Conservation (phyloP, 2,113 vertebrate species). For the Cathartes aura region DNA sequence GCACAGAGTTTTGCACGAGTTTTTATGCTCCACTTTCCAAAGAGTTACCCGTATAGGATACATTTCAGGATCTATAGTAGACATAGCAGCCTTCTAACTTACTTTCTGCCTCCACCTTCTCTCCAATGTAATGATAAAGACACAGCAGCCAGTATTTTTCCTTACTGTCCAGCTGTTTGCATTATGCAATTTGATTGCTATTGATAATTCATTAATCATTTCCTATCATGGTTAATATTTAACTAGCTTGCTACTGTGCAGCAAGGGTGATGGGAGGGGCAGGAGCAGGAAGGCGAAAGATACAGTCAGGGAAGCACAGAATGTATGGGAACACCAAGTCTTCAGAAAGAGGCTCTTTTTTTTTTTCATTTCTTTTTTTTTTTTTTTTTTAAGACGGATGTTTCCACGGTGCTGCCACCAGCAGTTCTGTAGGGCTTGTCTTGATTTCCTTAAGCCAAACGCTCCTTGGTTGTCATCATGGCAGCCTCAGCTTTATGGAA, state of each 20-base stretch:
- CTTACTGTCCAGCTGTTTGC: background rate
- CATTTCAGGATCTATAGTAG: background rate
- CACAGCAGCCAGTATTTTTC: slow-evolving; percentile 34
- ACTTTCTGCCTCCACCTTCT: background rate
- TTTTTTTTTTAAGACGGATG: background rate
- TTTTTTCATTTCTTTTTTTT: background rate
- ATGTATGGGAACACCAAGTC: background rate
- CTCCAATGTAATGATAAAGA: background rate
- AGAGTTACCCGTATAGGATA: background rate
- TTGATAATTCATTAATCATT: slow-evolving; percentile 67
- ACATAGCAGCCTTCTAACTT: background rate
- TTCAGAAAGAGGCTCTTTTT: background rate
- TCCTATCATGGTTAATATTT: slow-evolving; percentile 69
- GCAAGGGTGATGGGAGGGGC: background rate
- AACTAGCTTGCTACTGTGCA: slow-evolving; percentile 41
- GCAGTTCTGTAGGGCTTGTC: background rate
- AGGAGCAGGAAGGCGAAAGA: background rate
- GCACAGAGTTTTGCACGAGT: background rate
- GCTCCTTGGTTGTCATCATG: background rate
- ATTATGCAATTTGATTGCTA: slow-evolving; percentile 35
- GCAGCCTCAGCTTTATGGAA: background rate
- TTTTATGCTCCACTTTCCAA: background rate
- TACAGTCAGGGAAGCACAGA: background rate
- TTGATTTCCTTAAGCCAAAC: background rate
- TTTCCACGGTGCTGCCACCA: background rate